Conservation (phyloP, 2,888 invertebrate species). For the Parascotia fuliginaria region DNA sequence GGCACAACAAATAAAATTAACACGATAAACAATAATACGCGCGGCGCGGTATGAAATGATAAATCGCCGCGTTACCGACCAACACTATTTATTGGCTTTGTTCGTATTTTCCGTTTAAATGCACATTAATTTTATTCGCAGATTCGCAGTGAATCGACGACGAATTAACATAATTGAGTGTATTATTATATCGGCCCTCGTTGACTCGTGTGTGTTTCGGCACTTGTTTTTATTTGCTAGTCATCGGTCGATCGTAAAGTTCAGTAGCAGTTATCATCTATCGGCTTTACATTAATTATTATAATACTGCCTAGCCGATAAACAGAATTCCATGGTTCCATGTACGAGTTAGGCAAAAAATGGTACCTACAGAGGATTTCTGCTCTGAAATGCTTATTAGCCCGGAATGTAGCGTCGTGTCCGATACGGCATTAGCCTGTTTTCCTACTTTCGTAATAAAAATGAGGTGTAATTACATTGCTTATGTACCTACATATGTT, state of each 20-base stretch:
- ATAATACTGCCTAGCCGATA: no score
- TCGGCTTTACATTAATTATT: constrained; percentile 14
- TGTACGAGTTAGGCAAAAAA: no score
- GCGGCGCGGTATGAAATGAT: constrained; percentile 70
- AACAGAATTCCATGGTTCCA: no score
- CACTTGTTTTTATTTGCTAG: constrained; percentile 47
- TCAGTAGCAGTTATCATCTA: constrained; percentile 14
- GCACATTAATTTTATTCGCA: constrained; percentile 82
- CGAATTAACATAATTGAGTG: constrained; percentile 81
- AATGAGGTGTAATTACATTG: no score
- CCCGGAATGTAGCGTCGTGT: no score
- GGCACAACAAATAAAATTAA: constrained; percentile 80
- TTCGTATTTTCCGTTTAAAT: constrained; percentile 80
- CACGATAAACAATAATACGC: constrained; percentile 77
- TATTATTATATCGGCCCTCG: constrained; percentile 68
- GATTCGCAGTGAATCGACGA: constrained; percentile 78
- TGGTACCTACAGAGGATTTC: no score
- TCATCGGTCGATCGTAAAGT: constrained; percentile 27
- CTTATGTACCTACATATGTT: no score
- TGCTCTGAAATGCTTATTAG: no score
- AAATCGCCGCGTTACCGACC: constrained; percentile 71
- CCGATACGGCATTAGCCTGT: no score
- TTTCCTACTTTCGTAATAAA: no score
- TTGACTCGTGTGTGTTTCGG: constrained; percentile 52
- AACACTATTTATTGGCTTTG: constrained; percentile 76